phyloP scores from a whole-genome alignment of 53 echinoderm and acorn worm genomes.

The Holothuria scabra region DNA sequence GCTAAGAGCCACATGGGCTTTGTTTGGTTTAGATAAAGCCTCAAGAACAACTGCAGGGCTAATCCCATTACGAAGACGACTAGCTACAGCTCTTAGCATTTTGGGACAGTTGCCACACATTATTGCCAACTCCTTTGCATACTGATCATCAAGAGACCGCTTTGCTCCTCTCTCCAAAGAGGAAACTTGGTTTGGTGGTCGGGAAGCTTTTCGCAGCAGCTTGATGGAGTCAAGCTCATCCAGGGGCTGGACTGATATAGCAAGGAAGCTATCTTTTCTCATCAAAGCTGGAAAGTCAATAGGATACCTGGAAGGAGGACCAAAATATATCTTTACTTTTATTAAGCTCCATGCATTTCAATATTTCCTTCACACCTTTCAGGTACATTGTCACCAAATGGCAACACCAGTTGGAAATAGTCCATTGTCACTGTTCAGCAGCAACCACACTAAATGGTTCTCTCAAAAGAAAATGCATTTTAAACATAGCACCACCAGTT shows the following conservation, averaged over 20 bases:
- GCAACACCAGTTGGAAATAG: too few species aligned
- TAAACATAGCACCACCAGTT: too few species aligned
- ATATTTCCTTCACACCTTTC: too few species aligned
- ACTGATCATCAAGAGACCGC: constrained; percentile 43
- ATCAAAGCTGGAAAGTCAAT: constrained; percentile 39
- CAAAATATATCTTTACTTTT: too few species aligned
- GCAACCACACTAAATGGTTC: too few species aligned
- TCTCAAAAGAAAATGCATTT: too few species aligned
- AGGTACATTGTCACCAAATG: too few species aligned
- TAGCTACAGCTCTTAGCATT: constrained; percentile 82
- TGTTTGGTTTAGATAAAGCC: constrained; percentile 59
- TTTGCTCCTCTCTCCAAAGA: constrained; percentile 17
- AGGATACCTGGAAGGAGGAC: constrained; percentile 1
- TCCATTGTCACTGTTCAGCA: too few species aligned
- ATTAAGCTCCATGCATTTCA: too few species aligned
- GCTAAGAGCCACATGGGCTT: constrained; percentile 31
- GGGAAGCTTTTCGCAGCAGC: constrained; percentile 70
- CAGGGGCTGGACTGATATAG: constrained; percentile 74
- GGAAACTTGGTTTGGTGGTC: constrained; percentile 13
- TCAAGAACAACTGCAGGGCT: constrained; percentile 63
- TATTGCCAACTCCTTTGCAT: constrained; percentile 64
- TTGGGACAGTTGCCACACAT: constrained; percentile 86
- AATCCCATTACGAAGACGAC: constrained; percentile 70
- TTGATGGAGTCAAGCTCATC: constrained; percentile 71
- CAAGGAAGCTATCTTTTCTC: constrained; percentile 54